Evolutionary conservation across 2,888 invertebrate species (phyloP), one percentile per base, ranked within the genome.

Genomic region (Drosophila prostipennis): DNA sequence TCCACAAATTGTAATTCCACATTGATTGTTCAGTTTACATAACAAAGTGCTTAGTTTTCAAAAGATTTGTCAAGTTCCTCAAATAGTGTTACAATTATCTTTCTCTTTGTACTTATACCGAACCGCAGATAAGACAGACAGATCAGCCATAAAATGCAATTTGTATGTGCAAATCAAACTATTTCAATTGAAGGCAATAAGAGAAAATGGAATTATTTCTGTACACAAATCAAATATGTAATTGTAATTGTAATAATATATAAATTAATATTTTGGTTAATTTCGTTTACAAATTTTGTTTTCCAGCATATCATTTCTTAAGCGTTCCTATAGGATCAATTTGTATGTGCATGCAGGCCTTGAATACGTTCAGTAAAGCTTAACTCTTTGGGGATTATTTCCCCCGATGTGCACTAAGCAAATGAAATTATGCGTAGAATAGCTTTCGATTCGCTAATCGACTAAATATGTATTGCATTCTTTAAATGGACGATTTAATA

Each of bases 221-320:
- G 64, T 65, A 65, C 64, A 65, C 64, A 65, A 72, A 72, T 69
- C 72, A 45, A 70, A 61, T 34, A 73, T 72, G 51, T 58, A 59
- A 45, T 58, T 34, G 43, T 48, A 71, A 53, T 46, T 71, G 40
- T 71, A 71, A 46, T 43, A 69, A 72, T 67, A 43, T 49, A 54
- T 42, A 46, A 46, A 23, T 53, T 29, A 34, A 26, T 73, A 23
- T 29, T 45, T 63, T 63, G 42, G 19, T 61, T 40, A n/a, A 37
- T 16, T 56, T 68, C 40, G 23, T 43, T 49, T 14, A 13, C 36
- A 13, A 67, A 68, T 54, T 36, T 19, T 39, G 43, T 68, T 68
- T 39, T n/a, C 23, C 10, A 57, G 39, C 36, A 34, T 29, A 43
- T 55, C 29, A 52, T 45, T 45, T 40, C 40, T 64, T 32, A 64